These are phyloP conservation scores for Anolis carolinensis DNA, from an alignment of 2,113 vertebrate species.

Conservation along the genomic window DNA sequence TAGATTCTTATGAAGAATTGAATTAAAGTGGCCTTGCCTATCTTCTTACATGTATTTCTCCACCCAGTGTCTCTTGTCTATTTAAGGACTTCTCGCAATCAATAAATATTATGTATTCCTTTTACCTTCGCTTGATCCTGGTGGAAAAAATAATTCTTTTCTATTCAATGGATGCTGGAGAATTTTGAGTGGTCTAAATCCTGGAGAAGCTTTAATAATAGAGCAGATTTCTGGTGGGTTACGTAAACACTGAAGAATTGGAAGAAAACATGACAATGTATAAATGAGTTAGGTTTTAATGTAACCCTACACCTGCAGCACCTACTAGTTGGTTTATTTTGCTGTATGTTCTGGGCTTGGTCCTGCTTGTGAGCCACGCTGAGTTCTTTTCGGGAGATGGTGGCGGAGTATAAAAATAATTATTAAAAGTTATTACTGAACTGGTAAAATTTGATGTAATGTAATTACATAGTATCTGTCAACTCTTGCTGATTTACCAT, in stretches of 20 bases:
- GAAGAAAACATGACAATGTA: not conserved
- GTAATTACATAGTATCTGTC: no score
- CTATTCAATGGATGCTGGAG: slow-evolving; percentile 5
- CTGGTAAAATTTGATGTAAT: no score
- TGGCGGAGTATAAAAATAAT: no score
- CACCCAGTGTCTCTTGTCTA: not conserved
- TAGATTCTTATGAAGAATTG: not conserved
- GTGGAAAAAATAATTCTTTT: slow-evolving; percentile 11
- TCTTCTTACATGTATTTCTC: not conserved
- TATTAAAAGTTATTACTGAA: no score
- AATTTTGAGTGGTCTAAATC: slow-evolving; percentile 18
- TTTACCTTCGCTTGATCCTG: slow-evolving; percentile 72
- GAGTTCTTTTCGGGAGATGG: no score
- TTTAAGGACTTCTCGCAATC: not conserved
- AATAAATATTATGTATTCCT: not conserved
- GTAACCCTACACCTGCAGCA: not conserved
- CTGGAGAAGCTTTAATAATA: slow-evolving; percentile 73
- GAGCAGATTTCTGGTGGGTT: slow-evolving; percentile 67
- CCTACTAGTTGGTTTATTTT: no score
- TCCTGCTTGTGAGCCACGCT: no score
- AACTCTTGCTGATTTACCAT: no score
- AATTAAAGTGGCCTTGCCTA: not conserved
- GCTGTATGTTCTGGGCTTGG: no score
- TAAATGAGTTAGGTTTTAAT: not conserved
- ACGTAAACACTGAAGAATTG: slow-evolving; percentile 62